These are phyloP conservation scores for Gadopsis bispinosus DNA, from an alignment of 2,797 vertebrate genomes.

Conservation along the genomic window DNA sequence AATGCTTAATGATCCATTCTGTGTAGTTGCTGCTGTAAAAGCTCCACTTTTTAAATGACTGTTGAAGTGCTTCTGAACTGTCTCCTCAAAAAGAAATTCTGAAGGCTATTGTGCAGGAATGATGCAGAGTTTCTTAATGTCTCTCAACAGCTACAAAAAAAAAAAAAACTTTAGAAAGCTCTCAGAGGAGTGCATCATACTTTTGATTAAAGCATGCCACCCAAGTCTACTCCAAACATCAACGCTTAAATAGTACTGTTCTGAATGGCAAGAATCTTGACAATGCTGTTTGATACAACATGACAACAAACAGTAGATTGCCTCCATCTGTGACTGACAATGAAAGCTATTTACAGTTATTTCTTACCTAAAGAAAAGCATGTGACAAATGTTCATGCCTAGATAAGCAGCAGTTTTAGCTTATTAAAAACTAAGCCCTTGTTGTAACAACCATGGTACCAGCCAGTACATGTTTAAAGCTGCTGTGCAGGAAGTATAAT, in stretches of 20 bases:
- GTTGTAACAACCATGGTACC: neutral
- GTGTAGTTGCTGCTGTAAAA: neutral
- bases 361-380: neutral
- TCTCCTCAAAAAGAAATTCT: neutral
- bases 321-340: neutral
- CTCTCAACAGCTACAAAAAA: neutral
- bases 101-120: neutral
- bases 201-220: neutral
- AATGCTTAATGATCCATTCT: neutral
- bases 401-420: neutral
- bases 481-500: no score
- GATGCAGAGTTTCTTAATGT: neutral
- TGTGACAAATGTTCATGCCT: neutral
- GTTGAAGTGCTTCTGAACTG: neutral
- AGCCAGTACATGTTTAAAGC: neutral
- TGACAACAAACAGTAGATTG: neutral
- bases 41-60: neutral
- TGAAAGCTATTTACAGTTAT: neutral
- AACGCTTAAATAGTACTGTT: neutral
- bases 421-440: constrained; percentile 1
- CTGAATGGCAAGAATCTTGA: neutral
- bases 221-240: neutral
- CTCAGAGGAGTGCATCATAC: neutral
- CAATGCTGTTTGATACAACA: neutral
- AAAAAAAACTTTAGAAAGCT: neutral